Conservation (phyloP, 2,888 invertebrate genomes). For the Spialia ferax region DNA sequence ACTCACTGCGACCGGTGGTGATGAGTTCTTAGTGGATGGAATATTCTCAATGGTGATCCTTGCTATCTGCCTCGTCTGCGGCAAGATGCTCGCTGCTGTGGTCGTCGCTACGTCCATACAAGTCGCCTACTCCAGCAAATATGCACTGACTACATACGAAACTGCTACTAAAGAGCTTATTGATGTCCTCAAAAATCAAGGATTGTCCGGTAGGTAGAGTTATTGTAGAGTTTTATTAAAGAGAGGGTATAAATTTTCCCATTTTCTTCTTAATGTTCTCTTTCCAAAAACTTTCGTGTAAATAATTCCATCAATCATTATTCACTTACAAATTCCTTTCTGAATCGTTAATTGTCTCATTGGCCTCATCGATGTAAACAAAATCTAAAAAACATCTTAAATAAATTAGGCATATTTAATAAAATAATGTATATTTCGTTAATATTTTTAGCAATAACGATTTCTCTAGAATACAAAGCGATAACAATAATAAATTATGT, state of each 20-base stretch:
- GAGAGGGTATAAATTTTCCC: too few relatives aligned
- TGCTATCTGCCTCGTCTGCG: slow-evolving; percentile 64
- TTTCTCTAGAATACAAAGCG: background rate
- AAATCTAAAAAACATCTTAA: too few relatives aligned
- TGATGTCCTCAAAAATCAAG: slow-evolving; percentile 75
- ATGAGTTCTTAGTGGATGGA: slow-evolving; percentile 66
- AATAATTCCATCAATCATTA: too few relatives aligned
- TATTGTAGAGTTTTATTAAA: background rate
- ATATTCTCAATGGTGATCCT: slow-evolving; percentile 62
- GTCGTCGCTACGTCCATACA: slow-evolving; percentile 75
- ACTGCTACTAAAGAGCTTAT: slow-evolving; percentile 66
- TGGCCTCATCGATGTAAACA: too few relatives aligned
- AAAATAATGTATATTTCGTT: too few relatives aligned
- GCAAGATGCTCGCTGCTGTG: slow-evolving; percentile 75
- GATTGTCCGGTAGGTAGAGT: slow-evolving; percentile 68
- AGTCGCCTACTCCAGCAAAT: slow-evolving; percentile 70
- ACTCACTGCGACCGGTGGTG: slow-evolving; percentile 71
- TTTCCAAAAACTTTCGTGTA: too few relatives aligned
- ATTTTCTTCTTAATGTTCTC: too few relatives aligned
- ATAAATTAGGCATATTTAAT: too few relatives aligned
- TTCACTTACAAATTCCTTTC: too few relatives aligned
- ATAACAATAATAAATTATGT: slow-evolving; percentile 16
- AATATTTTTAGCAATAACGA: background rate
- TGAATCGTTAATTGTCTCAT: too few relatives aligned
- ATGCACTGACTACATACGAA: slow-evolving; percentile 71